Evolutionary conservation across 2,888 invertebrate genomes (phyloP).

Genomic region (Gortyna flavago): DNA sequence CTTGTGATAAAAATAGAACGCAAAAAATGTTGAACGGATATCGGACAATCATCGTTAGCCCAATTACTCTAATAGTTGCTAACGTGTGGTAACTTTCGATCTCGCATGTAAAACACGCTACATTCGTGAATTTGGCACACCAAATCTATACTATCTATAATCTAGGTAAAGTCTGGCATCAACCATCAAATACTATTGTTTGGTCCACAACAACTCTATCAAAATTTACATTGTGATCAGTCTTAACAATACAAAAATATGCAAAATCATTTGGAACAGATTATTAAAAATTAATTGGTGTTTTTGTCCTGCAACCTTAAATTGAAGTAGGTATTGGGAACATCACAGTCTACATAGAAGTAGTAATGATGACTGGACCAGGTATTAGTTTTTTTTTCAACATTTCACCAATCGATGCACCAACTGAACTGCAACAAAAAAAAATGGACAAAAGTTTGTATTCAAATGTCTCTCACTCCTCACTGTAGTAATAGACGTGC

Average conservation of each 20-base stretch:
- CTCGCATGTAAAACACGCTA: conserved; percentile 40
- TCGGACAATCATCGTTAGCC: conserved; percentile 66
- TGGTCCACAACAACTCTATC: conserved; percentile 45
- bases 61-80: conserved; percentile 61
- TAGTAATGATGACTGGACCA: conserved; percentile 11
- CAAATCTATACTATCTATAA: conserved; percentile 3
- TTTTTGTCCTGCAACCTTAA: conserved; percentile 32
- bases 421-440: conserved; percentile 62
- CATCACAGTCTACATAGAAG: conserved; percentile 10
- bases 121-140: conserved; percentile 41
- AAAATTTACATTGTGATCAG: conserved; percentile 32
- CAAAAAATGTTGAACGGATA: conserved; percentile 59
- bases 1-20: conserved; percentile 51
- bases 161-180: conserved; percentile 29
- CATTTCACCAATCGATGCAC: conserved; percentile 52
- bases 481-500: conserved; percentile 79
- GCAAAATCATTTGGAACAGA: conserved; percentile 48
- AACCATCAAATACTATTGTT: conserved; percentile 25
- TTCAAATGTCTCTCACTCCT: conserved; percentile 75
- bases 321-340: conserved; percentile 52
- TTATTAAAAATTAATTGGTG: conserved; percentile 52
- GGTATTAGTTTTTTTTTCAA: conserved; percentile 18
- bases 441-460: conserved; percentile 64
- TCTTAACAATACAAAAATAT: conserved; percentile 44
- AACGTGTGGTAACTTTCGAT: conserved; percentile 59